Conservation (phyloP, 2,113 vertebrate genomes). For the Limnothrissa miodon region DNA sequence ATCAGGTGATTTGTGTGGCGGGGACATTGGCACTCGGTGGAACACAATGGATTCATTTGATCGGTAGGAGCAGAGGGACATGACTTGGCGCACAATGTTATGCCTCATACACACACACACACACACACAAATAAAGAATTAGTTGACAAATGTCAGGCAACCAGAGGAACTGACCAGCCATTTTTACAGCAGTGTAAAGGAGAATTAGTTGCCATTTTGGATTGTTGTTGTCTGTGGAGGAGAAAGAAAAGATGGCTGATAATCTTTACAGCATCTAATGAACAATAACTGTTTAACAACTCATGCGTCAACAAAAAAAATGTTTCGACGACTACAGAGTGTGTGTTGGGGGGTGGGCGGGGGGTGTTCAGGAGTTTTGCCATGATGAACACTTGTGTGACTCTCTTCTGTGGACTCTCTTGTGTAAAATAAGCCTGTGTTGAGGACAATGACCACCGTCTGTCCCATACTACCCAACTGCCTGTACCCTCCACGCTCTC, state of each 20-base stretch:
- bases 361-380: background rate
- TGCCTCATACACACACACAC: background rate
- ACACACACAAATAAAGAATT: background rate
- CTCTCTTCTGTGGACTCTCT: background rate
- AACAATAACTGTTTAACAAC: background rate
- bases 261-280: background rate
- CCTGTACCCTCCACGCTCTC: background rate
- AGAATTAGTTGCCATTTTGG: background rate
- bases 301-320: background rate
- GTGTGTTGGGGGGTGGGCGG: too few relatives aligned
- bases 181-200: background rate
- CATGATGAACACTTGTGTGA: background rate
- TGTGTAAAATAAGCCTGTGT: background rate
- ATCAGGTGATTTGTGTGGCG: background rate
- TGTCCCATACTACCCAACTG: background rate
- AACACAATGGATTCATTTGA: conserved; percentile 1
- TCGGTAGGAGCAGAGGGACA: background rate
- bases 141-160: background rate
- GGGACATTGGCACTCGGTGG: conserved; percentile 4
- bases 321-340: background rate
- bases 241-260: background rate
- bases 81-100: background rate
- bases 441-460: background rate
- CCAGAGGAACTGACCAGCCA: background rate
- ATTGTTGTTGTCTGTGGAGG: background rate